These are phyloP conservation scores for Arion vulgaris DNA, from an alignment of 1,140 invertebrate genomes.

Conservation along the genomic window DNA sequence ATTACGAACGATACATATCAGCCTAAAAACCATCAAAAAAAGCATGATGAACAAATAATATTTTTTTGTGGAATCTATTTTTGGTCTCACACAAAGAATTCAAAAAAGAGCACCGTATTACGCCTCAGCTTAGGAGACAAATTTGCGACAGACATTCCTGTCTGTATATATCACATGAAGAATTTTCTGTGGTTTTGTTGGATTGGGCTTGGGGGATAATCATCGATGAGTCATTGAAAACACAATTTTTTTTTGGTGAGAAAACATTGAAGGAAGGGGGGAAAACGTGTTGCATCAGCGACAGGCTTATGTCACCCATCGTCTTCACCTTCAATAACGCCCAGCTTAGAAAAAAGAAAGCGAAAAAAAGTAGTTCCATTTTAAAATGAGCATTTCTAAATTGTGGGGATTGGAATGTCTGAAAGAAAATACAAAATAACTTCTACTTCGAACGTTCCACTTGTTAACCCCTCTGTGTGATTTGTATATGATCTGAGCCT, in stretches of 20 bases:
- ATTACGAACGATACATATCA: too few species aligned
- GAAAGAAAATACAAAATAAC: too few species aligned
- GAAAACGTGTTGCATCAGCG: background rate
- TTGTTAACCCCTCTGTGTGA: too few species aligned
- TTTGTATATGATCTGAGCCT: too few species aligned
- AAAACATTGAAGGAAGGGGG: background rate
- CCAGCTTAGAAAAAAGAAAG: too few species aligned
- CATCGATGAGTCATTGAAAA: slow-evolving; percentile 14
- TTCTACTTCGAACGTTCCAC: too few species aligned
- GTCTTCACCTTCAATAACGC: background rate
- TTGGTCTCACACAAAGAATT: background rate
- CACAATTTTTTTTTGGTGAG: background rate
- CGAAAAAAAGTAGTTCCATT: too few species aligned
- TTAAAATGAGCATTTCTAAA: too few species aligned
- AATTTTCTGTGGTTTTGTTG: background rate
- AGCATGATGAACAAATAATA: too few species aligned
- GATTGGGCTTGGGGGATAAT: background rate
- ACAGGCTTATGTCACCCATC: background rate
- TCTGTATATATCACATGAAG: background rate
- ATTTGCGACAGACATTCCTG: background rate
- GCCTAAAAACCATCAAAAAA: too few species aligned
- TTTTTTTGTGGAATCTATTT: background rate
- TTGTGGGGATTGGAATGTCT: too few species aligned
- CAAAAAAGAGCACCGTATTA: background rate
- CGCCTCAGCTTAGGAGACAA: background rate